Base-by-base conservation (phyloP, 2,113 vertebrate genomes). In the Glaucomys volans region DNA sequence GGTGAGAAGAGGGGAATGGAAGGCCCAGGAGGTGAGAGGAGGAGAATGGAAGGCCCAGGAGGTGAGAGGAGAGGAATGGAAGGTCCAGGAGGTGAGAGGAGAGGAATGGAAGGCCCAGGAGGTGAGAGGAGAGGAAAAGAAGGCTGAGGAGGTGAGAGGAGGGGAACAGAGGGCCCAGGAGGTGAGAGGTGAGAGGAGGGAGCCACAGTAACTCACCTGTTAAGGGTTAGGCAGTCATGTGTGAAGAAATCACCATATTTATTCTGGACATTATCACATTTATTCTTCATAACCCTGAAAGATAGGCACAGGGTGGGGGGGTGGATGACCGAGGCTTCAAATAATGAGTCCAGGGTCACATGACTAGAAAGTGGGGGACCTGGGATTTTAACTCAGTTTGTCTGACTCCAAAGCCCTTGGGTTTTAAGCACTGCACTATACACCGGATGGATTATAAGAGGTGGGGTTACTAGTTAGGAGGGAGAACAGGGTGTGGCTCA, bases 1-100 rank as follows among this genome's bases (percentile, higher is more conserved):
- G 12, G 42, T 1, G n/a, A n/a, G n/a, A 22, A 40, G 30, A 2
- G 11, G 37, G 8, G n/a, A n/a, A n/a, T n/a, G n/a, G n/a, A n/a
- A n/a, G n/a, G n/a, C n/a, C n/a, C n/a, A n/a, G n/a, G n/a, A n/a
- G n/a, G n/a, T n/a, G 22, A 37, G 74, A 17, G 50, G 30, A 2
- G 11, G 37, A 64, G 30, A 12, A 5, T 6, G 22, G 50, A 35
- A 40, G 44, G 82, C 11, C 5, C 44, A 9, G n/a, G 40, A n/a
- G 12, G 42, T 1, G n/a, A n/a, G n/a, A n/a, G n/a, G 22, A 37
- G 74, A 17, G 50, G 30, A 2, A n/a, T n/a, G n/a, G n/a, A n/a
- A n/a, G n/a, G n/a, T n/a, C n/a, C n/a, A n/a, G n/a, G n/a, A n/a
- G n/a, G n/a, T n/a, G n/a, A n/a, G n/a, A n/a, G n/a, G n/a, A n/a